A percentile compares a stretch with the other conserved stretches of the same genome.
Evolutionary conservation across 1,140 invertebrate species (phyloP).

Genomic region (Ylistrum balloti): DNA sequence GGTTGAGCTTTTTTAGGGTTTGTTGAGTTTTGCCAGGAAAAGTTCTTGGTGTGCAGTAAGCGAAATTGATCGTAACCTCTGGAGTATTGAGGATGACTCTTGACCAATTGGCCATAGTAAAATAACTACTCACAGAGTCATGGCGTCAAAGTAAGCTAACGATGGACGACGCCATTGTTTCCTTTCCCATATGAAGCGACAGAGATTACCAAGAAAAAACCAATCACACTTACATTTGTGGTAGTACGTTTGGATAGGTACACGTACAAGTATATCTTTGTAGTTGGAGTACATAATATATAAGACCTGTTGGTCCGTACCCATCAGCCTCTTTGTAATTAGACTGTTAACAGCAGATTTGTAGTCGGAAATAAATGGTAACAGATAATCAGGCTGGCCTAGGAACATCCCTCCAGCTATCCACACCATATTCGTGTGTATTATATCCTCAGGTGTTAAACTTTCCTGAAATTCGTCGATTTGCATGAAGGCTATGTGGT

Average conservation of each 20-base stretch:
- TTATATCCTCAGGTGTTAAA: background rate
- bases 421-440: background rate
- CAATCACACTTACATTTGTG: background rate
- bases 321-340: background rate
- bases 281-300: background rate
- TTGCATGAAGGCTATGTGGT: background rate
- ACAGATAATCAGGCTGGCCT: background rate
- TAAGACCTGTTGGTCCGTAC: background rate
- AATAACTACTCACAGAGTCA: too few species aligned
- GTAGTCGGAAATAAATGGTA: background rate
- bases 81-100: too few species aligned
- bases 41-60: too few species aligned
- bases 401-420: background rate
- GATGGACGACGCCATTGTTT: too few species aligned
- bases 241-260: background rate
- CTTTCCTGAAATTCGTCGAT: background rate
- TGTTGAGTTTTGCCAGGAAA: too few species aligned
- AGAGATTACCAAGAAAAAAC: background rate
- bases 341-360: background rate
- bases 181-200: too few species aligned
- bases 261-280: background rate
- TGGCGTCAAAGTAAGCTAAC: too few species aligned
- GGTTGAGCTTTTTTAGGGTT: too few species aligned
- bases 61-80: too few species aligned
- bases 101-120: too few species aligned